A percentile compares a stretch with the other conserved stretches of the same genome.
Conservation (phyloP, 2,888 invertebrate genomes). For the Norana najaformis region DNA sequence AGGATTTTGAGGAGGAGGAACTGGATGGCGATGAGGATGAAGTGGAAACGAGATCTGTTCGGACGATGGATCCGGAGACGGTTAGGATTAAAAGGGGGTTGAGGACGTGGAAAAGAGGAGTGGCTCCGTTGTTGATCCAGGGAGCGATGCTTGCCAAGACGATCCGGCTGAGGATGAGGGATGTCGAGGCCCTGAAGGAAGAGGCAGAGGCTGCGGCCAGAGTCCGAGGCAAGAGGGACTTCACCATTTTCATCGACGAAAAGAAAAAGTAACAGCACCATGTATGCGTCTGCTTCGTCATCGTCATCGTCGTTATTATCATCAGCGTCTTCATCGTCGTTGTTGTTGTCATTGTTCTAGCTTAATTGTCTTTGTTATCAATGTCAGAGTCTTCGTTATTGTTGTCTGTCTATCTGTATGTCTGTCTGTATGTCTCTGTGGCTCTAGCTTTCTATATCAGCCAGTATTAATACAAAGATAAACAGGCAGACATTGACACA, state of each 20-base stretch:
- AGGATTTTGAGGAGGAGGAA: not conserved
- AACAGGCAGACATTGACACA: too few relatives aligned
- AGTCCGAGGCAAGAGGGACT: not conserved
- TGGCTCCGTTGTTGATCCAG: not conserved
- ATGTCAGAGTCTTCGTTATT: too few relatives aligned
- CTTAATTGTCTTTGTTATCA: too few relatives aligned
- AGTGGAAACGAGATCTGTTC: not conserved
- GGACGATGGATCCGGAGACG: not conserved
- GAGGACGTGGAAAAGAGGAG: constrained; percentile 6
- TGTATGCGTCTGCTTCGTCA: not conserved
- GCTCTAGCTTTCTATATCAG: too few relatives aligned
- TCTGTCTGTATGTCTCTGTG: too few relatives aligned
- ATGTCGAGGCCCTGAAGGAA: not conserved
- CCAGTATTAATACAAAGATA: too few relatives aligned
- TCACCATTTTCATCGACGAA: constrained; percentile 1
- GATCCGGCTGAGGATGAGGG: not conserved
- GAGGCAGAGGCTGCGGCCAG: not conserved
- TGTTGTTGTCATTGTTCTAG: too few relatives aligned
- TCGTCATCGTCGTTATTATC: not conserved
- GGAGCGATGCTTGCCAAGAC: not conserved
- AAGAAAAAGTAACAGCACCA: not conserved
- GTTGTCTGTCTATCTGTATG: too few relatives aligned
- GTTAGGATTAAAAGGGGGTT: not conserved
- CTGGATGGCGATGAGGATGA: not conserved
- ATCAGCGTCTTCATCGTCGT: not conserved